Evolutionary conservation across 2,888 invertebrate genomes (phyloP).

Genomic region (Cerastis leucographa): DNA sequence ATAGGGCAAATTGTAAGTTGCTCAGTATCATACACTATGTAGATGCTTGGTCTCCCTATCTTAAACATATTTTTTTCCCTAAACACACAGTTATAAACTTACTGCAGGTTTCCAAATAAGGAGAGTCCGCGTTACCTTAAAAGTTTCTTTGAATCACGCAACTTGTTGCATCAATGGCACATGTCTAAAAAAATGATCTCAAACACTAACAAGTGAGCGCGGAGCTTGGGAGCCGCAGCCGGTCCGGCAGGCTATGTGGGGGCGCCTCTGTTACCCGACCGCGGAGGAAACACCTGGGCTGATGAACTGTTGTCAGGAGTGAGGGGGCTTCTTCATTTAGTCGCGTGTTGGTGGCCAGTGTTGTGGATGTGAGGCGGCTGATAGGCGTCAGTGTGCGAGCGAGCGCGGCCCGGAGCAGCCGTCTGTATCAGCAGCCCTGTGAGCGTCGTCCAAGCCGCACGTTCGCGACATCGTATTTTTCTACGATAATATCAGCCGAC

Average conservation of each 20-base stretch:
- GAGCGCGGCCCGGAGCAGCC: conserved; percentile 47
- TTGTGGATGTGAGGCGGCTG: conserved; percentile 5
- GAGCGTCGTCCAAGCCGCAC: conserved; percentile 47
- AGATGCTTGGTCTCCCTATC: no score
- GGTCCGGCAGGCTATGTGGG: conserved; percentile 27
- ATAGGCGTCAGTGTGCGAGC: conserved; percentile 51
- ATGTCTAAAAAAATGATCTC: conserved; percentile 24
- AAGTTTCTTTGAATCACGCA: conserved; percentile 12
- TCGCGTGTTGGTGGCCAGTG: conserved; percentile 24
- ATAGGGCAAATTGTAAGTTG: background rate
- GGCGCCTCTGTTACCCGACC: conserved; percentile 39
- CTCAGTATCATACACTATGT: no score
- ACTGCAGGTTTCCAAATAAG: no score
- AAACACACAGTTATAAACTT: background rate
- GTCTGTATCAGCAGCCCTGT: conserved; percentile 37
- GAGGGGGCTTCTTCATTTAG: conserved; percentile 3
- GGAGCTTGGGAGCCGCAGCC: conserved; percentile 1
- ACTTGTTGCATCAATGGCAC: conserved; percentile 24
- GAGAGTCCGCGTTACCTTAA: background rate
- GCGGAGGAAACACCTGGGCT: background rate
- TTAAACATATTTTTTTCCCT: background rate
- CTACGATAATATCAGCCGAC: conserved; percentile 72
- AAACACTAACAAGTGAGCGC: background rate
- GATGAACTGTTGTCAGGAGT: no score
- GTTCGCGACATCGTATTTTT: conserved; percentile 53